Base-by-base conservation (phyloP, 2,888 invertebrate species). In the Schrankia costaestrigalis region DNA sequence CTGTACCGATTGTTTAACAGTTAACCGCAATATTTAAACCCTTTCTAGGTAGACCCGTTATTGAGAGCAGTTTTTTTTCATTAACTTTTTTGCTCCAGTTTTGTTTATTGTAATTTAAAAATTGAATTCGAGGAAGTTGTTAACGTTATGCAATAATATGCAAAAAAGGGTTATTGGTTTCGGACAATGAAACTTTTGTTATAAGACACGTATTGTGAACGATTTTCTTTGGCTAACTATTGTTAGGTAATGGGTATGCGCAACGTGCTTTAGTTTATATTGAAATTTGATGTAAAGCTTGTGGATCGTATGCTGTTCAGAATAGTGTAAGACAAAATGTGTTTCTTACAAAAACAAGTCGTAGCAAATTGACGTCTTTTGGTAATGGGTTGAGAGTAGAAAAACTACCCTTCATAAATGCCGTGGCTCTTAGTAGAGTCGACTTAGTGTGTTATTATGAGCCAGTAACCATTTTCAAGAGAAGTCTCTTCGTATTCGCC, bases 1-100 rank as follows among this genome's bases (percentile, higher is more conserved):
- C 85, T 78, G 86, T 83, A 79, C 76, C 76, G 71, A 85, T 86
- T 86, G 84, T 84, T 84, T 75, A 78, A 85, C 84, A 76, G 78
- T 79, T 80, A 84, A 86, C 86, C 87, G 81, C 86, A 86, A 82
- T 80, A 76, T 78, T 82, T 77, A 77, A 84, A 83, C 81, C 84
- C 82, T 78, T 85, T 86, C 83, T 83, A 81, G 82, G 83, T 84
- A 83, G 31, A 68, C 61, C 69, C 65, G 70, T 71, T 71, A 73
- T 66, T 67, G 59, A 71, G 57, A 56, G 60, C 63, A 47, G 8
- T 21, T 48, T 63, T 69, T n/a, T 59, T 63, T 48, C 39, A 26
- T 8, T 4, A 31, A 39, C 50, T 82, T 84, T n/a, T 85, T 83
- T 86, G 85, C 87, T 85, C 85, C 62, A 85, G 70, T 84, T 87